Evolutionary conservation across 2,113 vertebrate species (phyloP).

Genomic region (Himantopus leucocephalus): DNA sequence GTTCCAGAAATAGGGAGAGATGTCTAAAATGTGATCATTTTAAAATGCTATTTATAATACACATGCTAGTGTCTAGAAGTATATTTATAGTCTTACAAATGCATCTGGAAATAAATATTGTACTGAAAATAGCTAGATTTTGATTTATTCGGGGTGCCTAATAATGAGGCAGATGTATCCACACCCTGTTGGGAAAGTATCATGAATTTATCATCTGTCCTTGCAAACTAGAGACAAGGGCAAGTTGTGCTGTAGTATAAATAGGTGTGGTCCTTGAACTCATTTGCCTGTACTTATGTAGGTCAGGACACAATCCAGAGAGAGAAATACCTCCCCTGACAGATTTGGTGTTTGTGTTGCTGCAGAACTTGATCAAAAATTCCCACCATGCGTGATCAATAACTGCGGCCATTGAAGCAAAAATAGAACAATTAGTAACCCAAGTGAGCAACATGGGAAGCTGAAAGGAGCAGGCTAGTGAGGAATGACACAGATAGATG

Average conservation of each 20-base stretch:
- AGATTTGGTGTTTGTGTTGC: not conserved
- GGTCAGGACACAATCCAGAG: not conserved
- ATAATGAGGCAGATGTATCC: not conserved
- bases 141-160: not conserved
- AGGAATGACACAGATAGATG: not conserved
- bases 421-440: not conserved
- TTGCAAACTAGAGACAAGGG: not conserved
- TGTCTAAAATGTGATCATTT: not conserved
- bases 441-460: not conserved
- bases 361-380: not conserved
- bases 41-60: not conserved
- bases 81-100: not conserved
- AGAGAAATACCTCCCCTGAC: not conserved
- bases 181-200: not conserved
- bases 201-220: not conserved
- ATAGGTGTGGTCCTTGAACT: not conserved
- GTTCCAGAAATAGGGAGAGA: not conserved
- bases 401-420: not conserved
- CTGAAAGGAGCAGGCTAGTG: not conserved
- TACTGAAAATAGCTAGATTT: not conserved
- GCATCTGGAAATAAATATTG: not conserved
- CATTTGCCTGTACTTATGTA: rapidly evolving
- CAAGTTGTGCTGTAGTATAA: not conserved
- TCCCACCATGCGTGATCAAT: not conserved
- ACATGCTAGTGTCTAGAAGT: not conserved